phyloP scores from a whole-genome alignment of 2,797 vertebrate genomes.

The Myotis daubentonii region DNA sequence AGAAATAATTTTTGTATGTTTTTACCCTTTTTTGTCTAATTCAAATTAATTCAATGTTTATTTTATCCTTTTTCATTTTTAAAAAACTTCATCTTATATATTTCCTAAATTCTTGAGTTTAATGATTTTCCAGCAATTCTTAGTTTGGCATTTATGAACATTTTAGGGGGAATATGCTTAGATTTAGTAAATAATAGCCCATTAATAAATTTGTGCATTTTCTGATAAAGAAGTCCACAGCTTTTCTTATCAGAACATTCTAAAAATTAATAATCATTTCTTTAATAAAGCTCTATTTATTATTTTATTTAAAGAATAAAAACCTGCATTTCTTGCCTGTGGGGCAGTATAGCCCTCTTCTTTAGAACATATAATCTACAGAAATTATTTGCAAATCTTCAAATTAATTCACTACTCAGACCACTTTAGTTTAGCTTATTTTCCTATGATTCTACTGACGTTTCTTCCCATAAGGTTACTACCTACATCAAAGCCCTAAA shows the following conservation, averaged over 20 bases:
- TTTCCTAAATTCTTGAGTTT: not conserved
- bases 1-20: not conserved
- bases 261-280: not conserved
- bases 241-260: not conserved
- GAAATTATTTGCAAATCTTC: not conserved
- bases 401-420: not conserved
- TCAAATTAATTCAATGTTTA: not conserved
- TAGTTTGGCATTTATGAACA: not conserved
- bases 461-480: not conserved
- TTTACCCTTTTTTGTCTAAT: not conserved
- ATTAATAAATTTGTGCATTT: not conserved
- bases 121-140: not conserved
- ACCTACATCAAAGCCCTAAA: not conserved
- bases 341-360: not conserved
- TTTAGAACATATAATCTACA: not conserved
- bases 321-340: not conserved
- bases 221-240: not conserved
- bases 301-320: slow-evolving; percentile 14
- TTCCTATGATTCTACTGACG: not conserved
- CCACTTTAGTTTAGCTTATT: not conserved
- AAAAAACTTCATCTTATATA: not conserved
- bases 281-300: not conserved
- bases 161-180: no score
- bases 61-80: not conserved
- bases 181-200: not conserved